A percentile compares a stretch with the other conserved stretches of the same genome.
These are phyloP conservation scores for Tryphoninae sp. DNA, from an alignment of 2,888 invertebrate species.

Conservation along the genomic window DNA sequence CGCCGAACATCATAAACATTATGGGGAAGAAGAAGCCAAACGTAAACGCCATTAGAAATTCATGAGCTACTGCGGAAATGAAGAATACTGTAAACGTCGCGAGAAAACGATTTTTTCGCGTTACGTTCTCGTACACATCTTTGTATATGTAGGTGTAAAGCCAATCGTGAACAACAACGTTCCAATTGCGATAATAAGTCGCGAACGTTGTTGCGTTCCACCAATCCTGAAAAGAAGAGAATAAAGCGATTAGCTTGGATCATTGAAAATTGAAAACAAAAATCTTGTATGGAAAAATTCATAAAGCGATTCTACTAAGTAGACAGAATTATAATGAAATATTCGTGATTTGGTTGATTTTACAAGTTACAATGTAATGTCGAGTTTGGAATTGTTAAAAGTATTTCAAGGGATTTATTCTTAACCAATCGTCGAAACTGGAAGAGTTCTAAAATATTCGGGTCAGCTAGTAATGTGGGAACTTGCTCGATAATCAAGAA, in stretches of 20 bases:
- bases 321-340: too few relatives aligned
- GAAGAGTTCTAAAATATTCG: too few relatives aligned
- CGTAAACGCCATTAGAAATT: conserved; percentile 90
- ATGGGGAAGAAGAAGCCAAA: conserved; percentile 95
- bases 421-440: too few relatives aligned
- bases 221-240: conserved; percentile 88
- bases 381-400: too few relatives aligned
- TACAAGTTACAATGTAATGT: too few relatives aligned
- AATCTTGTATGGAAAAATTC: too few relatives aligned
- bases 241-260: not conserved
- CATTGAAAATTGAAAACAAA: not conserved
- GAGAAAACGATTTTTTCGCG: conserved; percentile 78
- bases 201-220: conserved; percentile 95
- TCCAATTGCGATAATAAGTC: conserved; percentile 96
- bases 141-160: conserved; percentile 94
- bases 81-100: conserved; percentile 86
- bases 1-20: conserved; percentile 89
- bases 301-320: too few relatives aligned
- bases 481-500: too few relatives aligned
- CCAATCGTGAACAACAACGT: conserved; percentile 97
- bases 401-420: too few relatives aligned
- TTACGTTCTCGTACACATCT: conserved; percentile 82
- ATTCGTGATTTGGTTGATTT: too few relatives aligned
- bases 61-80: conserved; percentile 93
- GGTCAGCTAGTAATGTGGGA: too few relatives aligned